These are phyloP conservation scores for Chrysaora quinquecirrha DNA, from an alignment of 30 jellyfish, hydroid and myxozoan species.

Conservation along the genomic window DNA sequence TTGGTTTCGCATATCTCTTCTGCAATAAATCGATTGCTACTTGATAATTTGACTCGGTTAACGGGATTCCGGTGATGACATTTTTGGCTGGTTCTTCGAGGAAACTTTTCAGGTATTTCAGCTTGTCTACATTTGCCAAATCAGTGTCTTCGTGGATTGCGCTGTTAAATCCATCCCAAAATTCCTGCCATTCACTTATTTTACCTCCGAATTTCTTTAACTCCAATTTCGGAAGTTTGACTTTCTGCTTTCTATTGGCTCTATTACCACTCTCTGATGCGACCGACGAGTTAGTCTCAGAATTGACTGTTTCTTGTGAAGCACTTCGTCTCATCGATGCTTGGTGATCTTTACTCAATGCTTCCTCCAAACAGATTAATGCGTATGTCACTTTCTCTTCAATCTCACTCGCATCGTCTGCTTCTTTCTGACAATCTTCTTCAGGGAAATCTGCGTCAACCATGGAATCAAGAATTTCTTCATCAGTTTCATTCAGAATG, in stretches of 20 bases:
- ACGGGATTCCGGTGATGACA: not conserved
- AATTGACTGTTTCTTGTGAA: not conserved
- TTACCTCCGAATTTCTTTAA: not conserved
- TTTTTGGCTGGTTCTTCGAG: not conserved
- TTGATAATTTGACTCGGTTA: not conserved
- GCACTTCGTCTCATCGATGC: not conserved
- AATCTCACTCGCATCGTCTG: conserved; percentile 6
- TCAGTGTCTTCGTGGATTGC: not conserved
- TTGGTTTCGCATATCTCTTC: not conserved
- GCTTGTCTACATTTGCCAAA: not conserved
- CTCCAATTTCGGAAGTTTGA: too few relatives aligned
- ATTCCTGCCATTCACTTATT: not conserved
- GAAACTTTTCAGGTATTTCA: not conserved
- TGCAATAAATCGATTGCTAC: not conserved
- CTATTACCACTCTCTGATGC: not conserved
- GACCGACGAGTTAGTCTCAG: not conserved
- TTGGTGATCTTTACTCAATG: not conserved
- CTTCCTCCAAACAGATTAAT: not conserved
- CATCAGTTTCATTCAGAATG: not conserved
- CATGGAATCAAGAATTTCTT: not conserved
- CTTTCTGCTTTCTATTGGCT: not conserved
- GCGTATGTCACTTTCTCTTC: not conserved
- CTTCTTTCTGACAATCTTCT: not conserved
- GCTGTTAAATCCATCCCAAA: too few relatives aligned
- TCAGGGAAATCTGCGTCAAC: not conserved